phyloP scores from a whole-genome alignment of 2,113 vertebrate species.

The Antigone vipio region DNA sequence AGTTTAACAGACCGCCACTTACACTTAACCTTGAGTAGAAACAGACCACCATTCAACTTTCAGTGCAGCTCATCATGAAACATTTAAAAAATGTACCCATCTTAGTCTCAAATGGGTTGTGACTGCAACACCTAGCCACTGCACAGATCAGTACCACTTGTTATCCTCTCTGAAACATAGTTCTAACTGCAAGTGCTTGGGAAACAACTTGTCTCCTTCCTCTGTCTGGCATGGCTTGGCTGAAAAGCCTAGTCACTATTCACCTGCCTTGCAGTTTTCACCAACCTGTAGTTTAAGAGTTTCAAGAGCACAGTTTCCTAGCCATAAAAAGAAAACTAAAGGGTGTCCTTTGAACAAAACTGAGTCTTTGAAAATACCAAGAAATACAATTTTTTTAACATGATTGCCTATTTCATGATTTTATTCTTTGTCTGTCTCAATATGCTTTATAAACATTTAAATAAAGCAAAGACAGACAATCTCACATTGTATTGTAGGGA shows the following conservation, averaged over 20 bases:
- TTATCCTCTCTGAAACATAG: not conserved
- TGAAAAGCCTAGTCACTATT: conserved; percentile 7
- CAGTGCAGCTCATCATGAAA: not conserved
- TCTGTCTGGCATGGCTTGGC: not conserved
- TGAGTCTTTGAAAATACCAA: conserved; percentile 16
- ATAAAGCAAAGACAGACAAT: not conserved
- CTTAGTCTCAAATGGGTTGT: not conserved
- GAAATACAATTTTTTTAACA: not conserved
- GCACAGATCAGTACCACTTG: not conserved
- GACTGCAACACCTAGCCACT: not conserved
- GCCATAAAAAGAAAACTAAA: conserved; percentile 22
- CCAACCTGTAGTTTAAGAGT: not conserved
- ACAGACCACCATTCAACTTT: not conserved
- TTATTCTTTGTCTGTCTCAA: not conserved
- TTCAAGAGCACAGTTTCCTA: conserved; percentile 2
- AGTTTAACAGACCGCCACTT: not conserved
- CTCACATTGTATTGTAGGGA: not conserved
- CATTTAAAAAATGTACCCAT: not conserved
- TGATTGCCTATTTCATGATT: not conserved
- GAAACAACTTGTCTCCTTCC: not conserved
- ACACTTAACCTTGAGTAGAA: not conserved
- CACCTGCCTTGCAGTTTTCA: not conserved
- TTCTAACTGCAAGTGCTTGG: not conserved
- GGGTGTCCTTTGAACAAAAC: conserved; percentile 32
- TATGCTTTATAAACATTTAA: not conserved